Percentiles rank a stretch among this genome's conserved stretches.
Evolutionary conservation across 2,888 invertebrate genomes (phyloP).

Genomic region (Auanema sp.): DNA sequence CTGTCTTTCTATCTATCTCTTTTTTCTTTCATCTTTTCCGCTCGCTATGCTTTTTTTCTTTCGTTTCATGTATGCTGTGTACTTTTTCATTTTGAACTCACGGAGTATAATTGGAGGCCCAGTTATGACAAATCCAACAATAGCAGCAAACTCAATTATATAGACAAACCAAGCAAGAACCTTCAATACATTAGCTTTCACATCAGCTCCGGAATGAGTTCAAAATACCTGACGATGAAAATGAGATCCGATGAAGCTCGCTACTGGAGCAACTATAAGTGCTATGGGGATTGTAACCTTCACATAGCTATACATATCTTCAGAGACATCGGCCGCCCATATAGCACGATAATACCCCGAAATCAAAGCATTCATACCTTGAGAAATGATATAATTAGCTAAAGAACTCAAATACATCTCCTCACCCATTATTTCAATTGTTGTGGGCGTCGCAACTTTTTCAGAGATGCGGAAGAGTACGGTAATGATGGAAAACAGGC

Average conservation of each 20-base stretch:
- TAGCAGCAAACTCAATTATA: conserved; percentile 40
- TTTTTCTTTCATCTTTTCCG: no score
- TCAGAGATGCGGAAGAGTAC: conserved; percentile 53
- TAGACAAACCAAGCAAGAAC: conserved; percentile 51
- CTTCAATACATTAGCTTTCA: conserved; percentile 18
- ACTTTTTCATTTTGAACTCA: neutral
- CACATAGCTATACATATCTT: conserved; percentile 42
- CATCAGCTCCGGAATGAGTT: conserved; percentile 1
- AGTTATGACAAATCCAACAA: conserved; percentile 48
- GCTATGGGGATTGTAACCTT: conserved; percentile 24
- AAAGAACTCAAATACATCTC: neutral
- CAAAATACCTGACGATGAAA: conserved; percentile 47
- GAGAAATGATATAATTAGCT: neutral
- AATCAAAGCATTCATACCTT: conserved; percentile 49
- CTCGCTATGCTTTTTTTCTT: no score
- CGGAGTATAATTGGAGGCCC: conserved; percentile 29
- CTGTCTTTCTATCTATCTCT: no score
- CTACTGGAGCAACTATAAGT: conserved; percentile 45
- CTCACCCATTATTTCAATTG: conserved; percentile 60
- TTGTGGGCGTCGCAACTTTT: conserved; percentile 64
- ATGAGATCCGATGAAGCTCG: conserved; percentile 53
- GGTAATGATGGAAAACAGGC: conserved; percentile 56
- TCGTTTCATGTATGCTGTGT: neutral
- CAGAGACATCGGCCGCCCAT: conserved; percentile 43
- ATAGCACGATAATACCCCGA: conserved; percentile 55